A percentile compares a stretch with the other conserved stretches of the same genome.
Conservation (phyloP, 2,888 invertebrate genomes). For the Diaperis boleti region DNA sequence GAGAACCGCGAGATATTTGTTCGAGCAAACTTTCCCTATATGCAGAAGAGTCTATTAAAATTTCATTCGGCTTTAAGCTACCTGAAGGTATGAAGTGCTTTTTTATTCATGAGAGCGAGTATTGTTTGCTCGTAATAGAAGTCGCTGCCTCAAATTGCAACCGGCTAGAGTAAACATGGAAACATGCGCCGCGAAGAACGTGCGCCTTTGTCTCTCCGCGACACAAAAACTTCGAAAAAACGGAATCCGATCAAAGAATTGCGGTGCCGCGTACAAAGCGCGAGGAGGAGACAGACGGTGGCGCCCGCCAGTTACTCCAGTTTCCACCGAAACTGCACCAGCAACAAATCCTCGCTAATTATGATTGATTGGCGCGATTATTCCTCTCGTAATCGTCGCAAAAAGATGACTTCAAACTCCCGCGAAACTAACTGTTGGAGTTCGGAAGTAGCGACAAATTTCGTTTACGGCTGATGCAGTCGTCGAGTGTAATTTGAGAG, state of each 20-base stretch:
- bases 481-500: constrained; percentile 14
- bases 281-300: no score
- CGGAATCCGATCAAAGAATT: no score
- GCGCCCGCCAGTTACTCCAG: no score
- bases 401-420: not conserved
- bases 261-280: no score
- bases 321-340: no score
- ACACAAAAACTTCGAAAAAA: not conserved
- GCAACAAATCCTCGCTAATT: no score
- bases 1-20: constrained; percentile 11
- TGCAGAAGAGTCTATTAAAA: constrained; percentile 26
- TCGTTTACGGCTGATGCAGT: constrained; percentile 11
- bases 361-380: not conserved
- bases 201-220: not conserved
- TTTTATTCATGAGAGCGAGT: constrained; percentile 19
- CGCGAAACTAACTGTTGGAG: not conserved
- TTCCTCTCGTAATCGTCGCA: not conserved
- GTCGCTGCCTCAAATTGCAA: constrained; percentile 18
- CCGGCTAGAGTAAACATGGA: constrained; percentile 10
- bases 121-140: constrained; percentile 29
- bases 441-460: constrained; percentile 9
- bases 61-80: constrained; percentile 16
- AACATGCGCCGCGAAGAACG: constrained; percentile 3
- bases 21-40: not conserved
- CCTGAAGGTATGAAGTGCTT: constrained; percentile 10